These are phyloP conservation scores for Epinephelus awoara DNA, from an alignment of 2,797 vertebrate species.

Conservation along the genomic window DNA sequence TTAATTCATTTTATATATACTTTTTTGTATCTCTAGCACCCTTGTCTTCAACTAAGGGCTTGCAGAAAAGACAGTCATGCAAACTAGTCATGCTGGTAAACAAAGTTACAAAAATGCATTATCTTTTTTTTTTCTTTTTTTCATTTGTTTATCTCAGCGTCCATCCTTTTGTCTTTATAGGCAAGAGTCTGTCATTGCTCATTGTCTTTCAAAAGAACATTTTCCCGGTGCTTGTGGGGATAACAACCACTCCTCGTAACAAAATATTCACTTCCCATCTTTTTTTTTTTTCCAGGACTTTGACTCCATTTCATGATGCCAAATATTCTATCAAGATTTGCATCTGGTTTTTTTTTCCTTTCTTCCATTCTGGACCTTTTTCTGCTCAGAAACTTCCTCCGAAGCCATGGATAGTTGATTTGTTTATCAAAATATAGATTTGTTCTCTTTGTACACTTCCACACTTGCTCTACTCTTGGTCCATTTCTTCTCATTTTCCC, in stretches of 20 bases:
- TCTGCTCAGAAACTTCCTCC: conserved; percentile 62
- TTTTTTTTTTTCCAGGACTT: conserved; percentile 43
- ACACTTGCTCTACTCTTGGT: conserved; percentile 62
- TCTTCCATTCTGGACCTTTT: conserved; percentile 45
- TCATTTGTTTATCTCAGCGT: conserved; percentile 79
- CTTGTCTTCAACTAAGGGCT: conserved; percentile 88
- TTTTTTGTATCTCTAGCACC: conserved; percentile 88
- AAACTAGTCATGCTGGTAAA: conserved; percentile 92
- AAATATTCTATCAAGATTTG: conserved; percentile 68
- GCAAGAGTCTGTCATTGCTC: conserved; percentile 69
- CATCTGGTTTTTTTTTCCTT: conserved; percentile 52
- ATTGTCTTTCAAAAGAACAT: conserved; percentile 59
- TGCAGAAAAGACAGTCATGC: conserved; percentile 91
- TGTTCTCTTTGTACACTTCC: conserved; percentile 85
- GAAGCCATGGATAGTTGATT: conserved; percentile 77
- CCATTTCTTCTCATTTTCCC: conserved; percentile 60
- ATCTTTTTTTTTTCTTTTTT: conserved; percentile 68
- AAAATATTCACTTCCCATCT: conserved; percentile 47
- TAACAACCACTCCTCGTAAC: conserved; percentile 31
- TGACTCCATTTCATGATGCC: conserved; percentile 60
- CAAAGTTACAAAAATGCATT: conserved; percentile 91
- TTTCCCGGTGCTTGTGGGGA: conserved; percentile 38
- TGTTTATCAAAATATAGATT: conserved; percentile 87
- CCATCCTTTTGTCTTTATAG: conserved; percentile 64
- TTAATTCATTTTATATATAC: conserved; percentile 84